phyloP scores from a whole-genome alignment of 2,113 vertebrate genomes.

The Hippocampus mohnikei region DNA sequence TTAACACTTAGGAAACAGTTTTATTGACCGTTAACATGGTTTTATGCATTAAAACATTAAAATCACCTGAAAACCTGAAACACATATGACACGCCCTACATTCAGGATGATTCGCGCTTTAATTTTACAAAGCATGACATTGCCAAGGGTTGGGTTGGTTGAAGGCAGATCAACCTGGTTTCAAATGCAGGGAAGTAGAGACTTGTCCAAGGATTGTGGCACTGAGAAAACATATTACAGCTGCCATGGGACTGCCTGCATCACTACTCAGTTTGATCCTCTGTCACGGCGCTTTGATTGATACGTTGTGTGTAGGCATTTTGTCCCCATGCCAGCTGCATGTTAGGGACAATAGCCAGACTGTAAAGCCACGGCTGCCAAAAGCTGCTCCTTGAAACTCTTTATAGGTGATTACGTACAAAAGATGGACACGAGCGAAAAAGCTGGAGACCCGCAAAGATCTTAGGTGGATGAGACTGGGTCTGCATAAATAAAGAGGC shows the following conservation, averaged over 20 bases:
- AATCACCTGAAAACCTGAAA: background rate
- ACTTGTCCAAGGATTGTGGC: conserved; percentile 45
- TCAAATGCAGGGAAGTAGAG: conserved; percentile 42
- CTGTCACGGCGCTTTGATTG: conserved; percentile 52
- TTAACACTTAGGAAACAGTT: background rate
- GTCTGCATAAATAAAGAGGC: conserved; percentile 8
- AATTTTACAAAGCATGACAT: conserved; percentile 25
- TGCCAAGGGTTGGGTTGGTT: conserved; percentile 24
- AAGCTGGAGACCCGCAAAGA: background rate
- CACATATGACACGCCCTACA: conserved; percentile 18
- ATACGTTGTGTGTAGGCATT: conserved; percentile 58
- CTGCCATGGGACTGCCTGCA: conserved; percentile 50
- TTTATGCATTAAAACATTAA: background rate
- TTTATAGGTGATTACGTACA: conserved; percentile 24
- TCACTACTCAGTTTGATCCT: conserved; percentile 40
- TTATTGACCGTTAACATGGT: background rate
- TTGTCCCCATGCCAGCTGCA: conserved; percentile 60
- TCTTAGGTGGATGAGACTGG: background rate
- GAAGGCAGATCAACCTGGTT: conserved; percentile 10
- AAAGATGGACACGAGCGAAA: conserved; percentile 4
- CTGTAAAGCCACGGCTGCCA: conserved; percentile 65
- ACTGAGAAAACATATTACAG: conserved; percentile 44
- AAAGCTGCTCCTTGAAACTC: conserved; percentile 25
- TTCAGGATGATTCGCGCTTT: conserved; percentile 8
- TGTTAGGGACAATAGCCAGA: conserved; percentile 63